Evolutionary conservation across 2,888 invertebrate species (phyloP), one percentile per base, ranked within the genome.

Genomic region (Eristalinus aeneus): DNA sequence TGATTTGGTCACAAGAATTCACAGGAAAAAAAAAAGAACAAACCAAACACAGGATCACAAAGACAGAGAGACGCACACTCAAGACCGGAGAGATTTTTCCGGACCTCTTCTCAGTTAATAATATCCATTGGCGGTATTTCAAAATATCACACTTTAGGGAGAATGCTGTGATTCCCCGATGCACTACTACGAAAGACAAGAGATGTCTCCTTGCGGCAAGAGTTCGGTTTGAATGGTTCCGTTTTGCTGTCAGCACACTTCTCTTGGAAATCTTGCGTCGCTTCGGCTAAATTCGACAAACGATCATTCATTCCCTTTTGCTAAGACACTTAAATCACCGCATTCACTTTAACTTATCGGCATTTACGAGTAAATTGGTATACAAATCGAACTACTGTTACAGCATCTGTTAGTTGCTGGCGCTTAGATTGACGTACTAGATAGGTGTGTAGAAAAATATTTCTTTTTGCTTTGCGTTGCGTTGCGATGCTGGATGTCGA

Each of bases 301-400:
- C 87, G 78, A 78, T 87, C 82, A 76, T 64, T n/a, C 46, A 64
- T 76, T 60, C 36, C 8, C 34, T 61, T 36, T 54, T 34, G 31
- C 79, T 87, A 87, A 87, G 87, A 87, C 87, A 87, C 87, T 83
- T 87, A 39, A 75, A 75, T 87, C 83, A 63, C 87, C 75, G 83
- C 78, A 78, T 87, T 87, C 87, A 87, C 87, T 87, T 75, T 72
- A 46, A 75, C 56, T 83, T 78, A n/a, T 36, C 72, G 80, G 74
- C 74, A 32, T 73, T 77, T 54, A 32, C 32, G 32, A 32, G 34
- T 34, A 34, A 34, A 34, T 46, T 46, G 12, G 12, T 75, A 71
- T 16, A 31, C 67, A 73, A 76, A 36, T 8, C 12, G 69, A 71
- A 69, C 8, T 60, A 73, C 58, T 73, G 64, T 64, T 73, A 77